Conservation (phyloP, 2,888 invertebrate genomes). For the Marasmarcha lunaedactyla region DNA sequence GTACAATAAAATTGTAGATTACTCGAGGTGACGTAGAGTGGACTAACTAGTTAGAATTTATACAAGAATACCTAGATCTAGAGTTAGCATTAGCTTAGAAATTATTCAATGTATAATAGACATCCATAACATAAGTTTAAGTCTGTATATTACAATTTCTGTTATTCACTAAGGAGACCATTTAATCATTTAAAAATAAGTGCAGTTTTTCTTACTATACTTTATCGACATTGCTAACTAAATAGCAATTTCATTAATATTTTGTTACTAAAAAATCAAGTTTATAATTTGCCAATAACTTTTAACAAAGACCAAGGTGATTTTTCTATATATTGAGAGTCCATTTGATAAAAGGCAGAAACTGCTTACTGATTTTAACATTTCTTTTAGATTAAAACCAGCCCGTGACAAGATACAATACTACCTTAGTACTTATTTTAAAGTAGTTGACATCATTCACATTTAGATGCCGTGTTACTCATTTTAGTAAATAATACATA, state of each 20-base stretch:
- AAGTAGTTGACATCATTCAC: not conserved
- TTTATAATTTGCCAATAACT: no score
- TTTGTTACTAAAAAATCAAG: no score
- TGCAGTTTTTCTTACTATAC: no score
- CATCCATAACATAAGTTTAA: constrained; percentile 18
- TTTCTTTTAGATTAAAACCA: not conserved
- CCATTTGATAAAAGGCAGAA: no score
- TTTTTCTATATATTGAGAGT: no score
- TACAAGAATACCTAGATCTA: constrained; percentile 60
- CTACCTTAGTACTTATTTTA: not conserved
- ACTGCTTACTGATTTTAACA: no score
- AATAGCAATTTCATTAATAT: no score
- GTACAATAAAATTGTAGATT: constrained; percentile 67
- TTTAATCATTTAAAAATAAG: not conserved
- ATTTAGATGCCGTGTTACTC: not conserved
- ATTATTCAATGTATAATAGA: constrained; percentile 50
- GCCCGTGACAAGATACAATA: not conserved
- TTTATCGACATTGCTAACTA: no score
- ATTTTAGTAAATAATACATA: not conserved
- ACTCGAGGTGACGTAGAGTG: constrained; percentile 48
- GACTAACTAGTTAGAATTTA: constrained; percentile 63
- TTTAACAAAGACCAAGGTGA: no score
- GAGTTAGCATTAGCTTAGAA: constrained; percentile 34
- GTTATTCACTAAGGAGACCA: constrained; percentile 11
- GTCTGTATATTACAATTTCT: constrained; percentile 13